A percentile compares a stretch with the other conserved stretches of the same genome.
These are phyloP conservation scores for Pelecanus crispus DNA, from an alignment of 2,113 vertebrate species.

Conservation along the genomic window DNA sequence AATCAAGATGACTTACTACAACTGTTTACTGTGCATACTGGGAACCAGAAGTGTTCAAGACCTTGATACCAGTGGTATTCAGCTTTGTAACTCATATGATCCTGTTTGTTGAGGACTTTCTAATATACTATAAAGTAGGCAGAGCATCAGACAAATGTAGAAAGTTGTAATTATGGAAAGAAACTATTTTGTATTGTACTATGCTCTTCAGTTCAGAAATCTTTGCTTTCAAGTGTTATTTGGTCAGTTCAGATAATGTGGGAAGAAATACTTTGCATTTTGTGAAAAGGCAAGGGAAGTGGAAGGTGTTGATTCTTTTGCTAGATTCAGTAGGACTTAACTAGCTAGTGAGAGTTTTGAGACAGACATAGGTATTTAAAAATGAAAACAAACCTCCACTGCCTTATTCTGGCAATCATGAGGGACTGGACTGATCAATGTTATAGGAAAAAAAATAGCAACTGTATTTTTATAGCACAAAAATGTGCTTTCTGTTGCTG, in stretches of 20 bases:
- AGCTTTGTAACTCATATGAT: not conserved
- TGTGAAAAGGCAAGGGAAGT: not conserved
- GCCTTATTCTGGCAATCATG: not conserved
- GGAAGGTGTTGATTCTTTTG: not conserved
- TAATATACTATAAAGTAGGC: not conserved
- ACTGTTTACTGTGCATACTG: not conserved
- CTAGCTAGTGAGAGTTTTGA: not conserved
- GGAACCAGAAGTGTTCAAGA: not conserved
- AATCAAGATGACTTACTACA: not conserved
- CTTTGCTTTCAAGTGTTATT: not conserved
- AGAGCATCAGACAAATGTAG: not conserved
- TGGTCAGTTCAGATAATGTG: not conserved
- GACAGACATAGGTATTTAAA: not conserved
- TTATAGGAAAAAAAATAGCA: not conserved
- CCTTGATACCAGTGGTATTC: not conserved
- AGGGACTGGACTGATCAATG: not conserved
- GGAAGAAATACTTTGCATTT: not conserved
- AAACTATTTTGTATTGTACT: not conserved
- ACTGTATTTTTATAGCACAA: not conserved
- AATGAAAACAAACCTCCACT: not conserved
- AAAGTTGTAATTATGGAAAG: not conserved
- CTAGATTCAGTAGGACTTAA: not conserved
- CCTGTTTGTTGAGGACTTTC: not conserved
- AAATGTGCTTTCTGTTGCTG: not conserved
- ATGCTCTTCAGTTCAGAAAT: not conserved